These are phyloP conservation scores for Parnassius smintheus DNA, from an alignment of 2,888 invertebrate genomes.

Conservation along the genomic window DNA sequence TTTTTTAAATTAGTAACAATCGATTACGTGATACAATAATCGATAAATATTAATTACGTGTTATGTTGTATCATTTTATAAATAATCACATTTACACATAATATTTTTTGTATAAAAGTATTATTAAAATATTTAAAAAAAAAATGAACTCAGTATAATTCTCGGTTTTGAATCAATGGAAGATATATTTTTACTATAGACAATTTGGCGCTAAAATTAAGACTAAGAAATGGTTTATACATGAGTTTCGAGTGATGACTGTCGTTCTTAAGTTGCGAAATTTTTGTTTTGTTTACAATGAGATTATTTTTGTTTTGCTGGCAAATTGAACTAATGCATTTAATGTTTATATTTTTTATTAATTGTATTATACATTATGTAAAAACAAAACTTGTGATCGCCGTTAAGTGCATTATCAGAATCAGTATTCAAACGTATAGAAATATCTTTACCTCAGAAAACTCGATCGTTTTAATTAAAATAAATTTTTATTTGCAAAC, in stretches of 20 bases:
- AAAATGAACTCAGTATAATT: background rate
- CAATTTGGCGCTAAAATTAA: no score
- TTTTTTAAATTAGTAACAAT: background rate
- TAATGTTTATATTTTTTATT: slow-evolving; percentile 21
- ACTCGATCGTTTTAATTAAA: no score
- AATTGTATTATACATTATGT: slow-evolving; percentile 4
- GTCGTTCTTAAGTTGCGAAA: background rate
- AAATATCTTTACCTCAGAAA: no score
- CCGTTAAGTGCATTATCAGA: no score
- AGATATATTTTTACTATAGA: background rate
- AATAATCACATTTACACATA: slow-evolving; percentile 8
- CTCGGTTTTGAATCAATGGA: slow-evolving; percentile 11
- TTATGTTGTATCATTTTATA: slow-evolving; percentile 8
- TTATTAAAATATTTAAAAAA: slow-evolving; percentile 24
- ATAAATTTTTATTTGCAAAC: no score
- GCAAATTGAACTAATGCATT: slow-evolving; percentile 23
- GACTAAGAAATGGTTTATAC: slow-evolving; percentile 1
- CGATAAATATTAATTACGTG: background rate
- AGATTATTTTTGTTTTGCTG: slow-evolving; percentile 24
- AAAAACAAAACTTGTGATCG: no score
- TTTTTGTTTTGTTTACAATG: slow-evolving; percentile 1
- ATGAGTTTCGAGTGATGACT: background rate
- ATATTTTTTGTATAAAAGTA: slow-evolving; percentile 20
- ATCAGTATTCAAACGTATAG: no score
- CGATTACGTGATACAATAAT: slow-evolving; percentile 1